phyloP scores from a whole-genome alignment of 2,888 invertebrate genomes.

The Folsomia manolachei region DNA sequence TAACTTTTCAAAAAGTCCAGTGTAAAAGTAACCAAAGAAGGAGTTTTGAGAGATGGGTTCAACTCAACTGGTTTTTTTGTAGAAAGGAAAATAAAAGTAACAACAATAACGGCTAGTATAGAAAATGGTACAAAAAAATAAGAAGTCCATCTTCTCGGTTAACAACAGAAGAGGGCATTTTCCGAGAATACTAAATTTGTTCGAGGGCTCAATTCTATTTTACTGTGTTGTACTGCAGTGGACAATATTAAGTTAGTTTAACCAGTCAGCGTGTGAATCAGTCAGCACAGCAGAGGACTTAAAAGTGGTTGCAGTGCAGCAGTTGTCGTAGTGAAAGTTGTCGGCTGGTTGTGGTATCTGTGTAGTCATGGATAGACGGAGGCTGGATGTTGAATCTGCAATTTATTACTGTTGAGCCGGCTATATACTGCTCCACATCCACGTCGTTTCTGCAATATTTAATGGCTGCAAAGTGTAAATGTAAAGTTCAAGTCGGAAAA shows the following conservation, averaged over 20 bases:
- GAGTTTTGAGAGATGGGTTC: slow-evolving; percentile 15
- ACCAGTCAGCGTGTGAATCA: background rate
- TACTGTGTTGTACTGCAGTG: background rate
- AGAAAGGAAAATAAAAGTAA: slow-evolving; percentile 2
- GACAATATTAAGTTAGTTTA: background rate
- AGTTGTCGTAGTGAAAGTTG: background rate
- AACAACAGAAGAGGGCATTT: slow-evolving; percentile 4
- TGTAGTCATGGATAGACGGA: no score
- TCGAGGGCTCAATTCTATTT: no score
- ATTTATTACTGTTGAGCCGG: background rate
- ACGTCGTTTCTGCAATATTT: background rate
- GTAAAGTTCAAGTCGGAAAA: background rate
- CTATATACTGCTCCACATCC: background rate
- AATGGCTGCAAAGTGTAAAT: background rate
- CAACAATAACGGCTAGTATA: background rate
- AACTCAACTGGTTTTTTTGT: background rate
- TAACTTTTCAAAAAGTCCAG: slow-evolving; percentile 9
- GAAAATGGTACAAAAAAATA: background rate
- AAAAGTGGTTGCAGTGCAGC: no score
- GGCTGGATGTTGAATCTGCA: background rate
- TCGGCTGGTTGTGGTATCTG: no score
- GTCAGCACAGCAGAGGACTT: background rate
- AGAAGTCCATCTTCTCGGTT: no score
- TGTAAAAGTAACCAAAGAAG: slow-evolving; percentile 4
- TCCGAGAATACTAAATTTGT: background rate